Conservation (phyloP, 2,113 vertebrate genomes). For the Caranx ignobilis region DNA sequence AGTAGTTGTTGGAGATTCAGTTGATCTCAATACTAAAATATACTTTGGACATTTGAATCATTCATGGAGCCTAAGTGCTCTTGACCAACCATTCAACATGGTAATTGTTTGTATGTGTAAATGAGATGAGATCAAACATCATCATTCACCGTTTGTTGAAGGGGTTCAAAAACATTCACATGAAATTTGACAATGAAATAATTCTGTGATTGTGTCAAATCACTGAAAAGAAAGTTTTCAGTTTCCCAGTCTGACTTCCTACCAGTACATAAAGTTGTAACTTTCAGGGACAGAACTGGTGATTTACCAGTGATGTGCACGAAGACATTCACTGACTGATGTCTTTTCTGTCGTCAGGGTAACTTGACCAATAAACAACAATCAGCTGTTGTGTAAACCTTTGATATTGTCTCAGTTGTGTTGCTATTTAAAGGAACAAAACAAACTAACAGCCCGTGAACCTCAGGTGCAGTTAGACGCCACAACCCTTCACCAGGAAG, state of each 20-base stretch:
- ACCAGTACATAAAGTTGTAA: not conserved
- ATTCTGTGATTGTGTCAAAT: not conserved
- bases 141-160: not conserved
- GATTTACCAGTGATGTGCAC: not conserved
- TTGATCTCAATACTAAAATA: not conserved
- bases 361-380: not conserved
- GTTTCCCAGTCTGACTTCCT: not conserved
- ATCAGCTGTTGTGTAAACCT: not conserved
- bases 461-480: no score
- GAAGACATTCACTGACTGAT: conserved; percentile 5
- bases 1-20: not conserved
- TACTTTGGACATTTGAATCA: not conserved
- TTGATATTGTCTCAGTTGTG: not conserved
- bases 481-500: no score
- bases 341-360: not conserved
- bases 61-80: not conserved
- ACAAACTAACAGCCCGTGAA: no score
- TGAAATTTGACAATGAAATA: not conserved
- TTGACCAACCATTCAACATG: not conserved
- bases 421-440: not conserved
- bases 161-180: not conserved
- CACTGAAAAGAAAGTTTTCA: not conserved
- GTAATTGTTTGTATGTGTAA: no score
- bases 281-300: not conserved
- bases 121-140: not conserved